Evolutionary conservation across 2,888 invertebrate species (phyloP), one percentile per base, ranked within the genome.

Genomic region (Protodeltote pygarga): DNA sequence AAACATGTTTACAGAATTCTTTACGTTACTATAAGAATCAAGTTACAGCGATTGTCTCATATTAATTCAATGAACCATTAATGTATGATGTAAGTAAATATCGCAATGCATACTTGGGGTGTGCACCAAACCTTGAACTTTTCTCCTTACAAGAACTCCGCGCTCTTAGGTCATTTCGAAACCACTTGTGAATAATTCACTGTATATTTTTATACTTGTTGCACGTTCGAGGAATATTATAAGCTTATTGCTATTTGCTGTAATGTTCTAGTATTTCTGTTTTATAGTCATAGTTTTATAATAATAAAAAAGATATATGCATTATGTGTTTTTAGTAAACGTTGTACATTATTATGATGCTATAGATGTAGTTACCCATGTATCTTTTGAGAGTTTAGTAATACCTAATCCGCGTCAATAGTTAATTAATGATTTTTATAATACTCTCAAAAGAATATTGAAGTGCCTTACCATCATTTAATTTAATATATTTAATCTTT

Each of bases 71-170:
- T 51, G 41, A 37, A 17, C 51, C 24, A 44, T 48, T 51, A 51
- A 28, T 40, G 25, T 24, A 33, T 59, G 54, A 61, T 42, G 37
- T 58, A 54, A 52, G 28, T 45, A 40, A 17, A 27, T 35, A 54
- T 39, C 44, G 54, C 39, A 54, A 47, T 34, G 20, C 17, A 33
- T 28, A 19, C 23, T 34, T 10, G 39, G 25, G 33, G 37, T 33
- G 46, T 38, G 24, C 49, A 47, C 27, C 31, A 46, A 49, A 69
- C 87, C 86, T 85, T 87, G 87, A 87, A 81, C 85, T 87, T 85
- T 83, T 77, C 65, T 65, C 68, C 71, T 71, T 64, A 54, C 50
- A 67, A 68, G 61, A 73, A 54, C 62, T 58, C 65, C 54, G 42
- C 51, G 59, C 52, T 40, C 61, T 73, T 73, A 67, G 71, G 61